Percentiles rank a stretch among this genome's conserved stretches.
Conservation (phyloP, 2,113 vertebrate species). For the Polyodon spathula region DNA sequence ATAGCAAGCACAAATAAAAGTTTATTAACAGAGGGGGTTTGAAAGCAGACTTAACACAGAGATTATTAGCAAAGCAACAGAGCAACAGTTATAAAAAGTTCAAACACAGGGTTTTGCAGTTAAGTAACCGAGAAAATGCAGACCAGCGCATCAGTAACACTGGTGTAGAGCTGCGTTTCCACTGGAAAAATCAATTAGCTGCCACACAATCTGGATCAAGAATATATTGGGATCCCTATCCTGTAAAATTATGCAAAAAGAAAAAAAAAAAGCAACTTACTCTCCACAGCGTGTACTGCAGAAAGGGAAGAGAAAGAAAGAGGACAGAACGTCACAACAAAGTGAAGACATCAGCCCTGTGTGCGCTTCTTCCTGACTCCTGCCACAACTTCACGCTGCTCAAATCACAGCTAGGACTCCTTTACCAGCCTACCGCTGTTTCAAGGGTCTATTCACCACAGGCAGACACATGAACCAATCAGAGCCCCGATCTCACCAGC, state of each 20-base stretch:
- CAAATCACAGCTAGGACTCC: too few relatives aligned
- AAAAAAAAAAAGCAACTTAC: constrained; percentile 67
- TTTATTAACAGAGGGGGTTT: too few relatives aligned
- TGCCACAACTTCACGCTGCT: too few relatives aligned
- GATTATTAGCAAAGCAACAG: constrained; percentile 9
- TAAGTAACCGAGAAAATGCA: constrained; percentile 21
- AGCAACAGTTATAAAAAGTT: constrained; percentile 6
- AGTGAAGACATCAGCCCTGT: constrained; percentile 26
- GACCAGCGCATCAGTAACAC: constrained; percentile 1
- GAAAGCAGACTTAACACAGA: too few relatives aligned
- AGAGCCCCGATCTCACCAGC: too few relatives aligned
- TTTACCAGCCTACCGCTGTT: too few relatives aligned
- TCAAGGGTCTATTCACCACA: too few relatives aligned
- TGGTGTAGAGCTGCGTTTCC: not conserved
- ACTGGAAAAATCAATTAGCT: too few relatives aligned
- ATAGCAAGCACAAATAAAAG: constrained; percentile 7
- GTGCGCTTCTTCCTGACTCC: too few relatives aligned
- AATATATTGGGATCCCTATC: not conserved
- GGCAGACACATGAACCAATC: too few relatives aligned
- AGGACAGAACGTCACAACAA: constrained; percentile 61
- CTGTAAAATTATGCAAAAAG: constrained; percentile 24
- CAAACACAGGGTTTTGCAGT: constrained; percentile 1
- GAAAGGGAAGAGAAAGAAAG: constrained; percentile 71
- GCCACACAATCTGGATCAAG: not conserved
- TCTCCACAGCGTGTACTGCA: constrained; percentile 91